Percentiles rank a stretch among this genome's conserved stretches.
These are phyloP conservation scores for Toxotes lorentzi DNA, from an alignment of 2,797 vertebrate genomes.

Conservation along the genomic window DNA sequence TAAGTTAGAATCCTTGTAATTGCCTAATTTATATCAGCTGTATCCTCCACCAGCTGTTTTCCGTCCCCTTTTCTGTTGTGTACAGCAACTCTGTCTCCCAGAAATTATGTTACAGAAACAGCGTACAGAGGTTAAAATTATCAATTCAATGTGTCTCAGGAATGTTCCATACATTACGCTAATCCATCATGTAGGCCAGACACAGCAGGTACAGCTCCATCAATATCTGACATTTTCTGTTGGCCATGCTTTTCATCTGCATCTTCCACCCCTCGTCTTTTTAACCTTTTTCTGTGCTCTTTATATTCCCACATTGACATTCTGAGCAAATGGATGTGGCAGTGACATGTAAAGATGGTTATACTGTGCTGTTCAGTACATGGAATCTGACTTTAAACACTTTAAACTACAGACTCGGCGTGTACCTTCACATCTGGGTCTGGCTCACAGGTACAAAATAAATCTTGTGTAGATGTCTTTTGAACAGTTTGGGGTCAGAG, in stretches of 20 bases:
- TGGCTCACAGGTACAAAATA: neutral
- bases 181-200: conserved; percentile 34
- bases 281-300: conserved; percentile 21
- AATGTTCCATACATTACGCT: neutral
- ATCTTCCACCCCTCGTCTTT: conserved; percentile 7
- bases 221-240: conserved; percentile 49
- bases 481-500: conserved; percentile 38
- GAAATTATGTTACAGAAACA: neutral
- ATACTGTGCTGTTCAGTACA: neutral
- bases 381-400: neutral
- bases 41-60: neutral
- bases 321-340: conserved; percentile 20
- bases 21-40: neutral
- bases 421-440: neutral
- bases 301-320: conserved; percentile 17
- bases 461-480: neutral
- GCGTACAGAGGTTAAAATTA: conserved; percentile 12
- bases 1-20: neutral
- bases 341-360: conserved; percentile 18
- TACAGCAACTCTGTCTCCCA: neutral
- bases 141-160: conserved; percentile 15
- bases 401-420: conserved; percentile 10
- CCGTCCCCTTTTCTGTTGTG: conserved; percentile 16
- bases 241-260: conserved; percentile 19
- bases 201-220: conserved; percentile 44